A percentile compares a stretch with the other conserved stretches of the same genome.
These are phyloP conservation scores for Sapajus apella DNA, from an alignment of 2,113 vertebrate genomes.

Conservation along the genomic window DNA sequence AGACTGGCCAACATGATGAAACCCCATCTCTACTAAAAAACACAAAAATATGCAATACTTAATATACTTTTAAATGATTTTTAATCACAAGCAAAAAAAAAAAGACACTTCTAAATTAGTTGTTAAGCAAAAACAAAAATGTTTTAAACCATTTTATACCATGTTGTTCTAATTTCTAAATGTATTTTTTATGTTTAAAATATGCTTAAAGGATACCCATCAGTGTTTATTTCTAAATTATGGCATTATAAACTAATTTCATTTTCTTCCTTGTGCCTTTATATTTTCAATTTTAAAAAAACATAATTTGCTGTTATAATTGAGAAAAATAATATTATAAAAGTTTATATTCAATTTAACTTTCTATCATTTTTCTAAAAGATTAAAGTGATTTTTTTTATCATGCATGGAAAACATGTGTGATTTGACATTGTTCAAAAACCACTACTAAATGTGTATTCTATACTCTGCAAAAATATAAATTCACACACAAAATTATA, in stretches of 20 bases:
- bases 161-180: background rate
- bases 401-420: background rate
- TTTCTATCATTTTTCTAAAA: slow-evolving; percentile 16
- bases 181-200: slow-evolving; percentile 7
- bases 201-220: background rate
- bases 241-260: background rate
- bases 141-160: background rate
- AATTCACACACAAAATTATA: background rate
- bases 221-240: background rate
- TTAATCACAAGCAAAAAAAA: background rate
- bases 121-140: background rate
- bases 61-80: slow-evolving; percentile 36
- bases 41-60: background rate
- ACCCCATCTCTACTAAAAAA: no score
- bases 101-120: background rate
- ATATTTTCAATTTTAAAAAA: background rate
- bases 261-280: background rate
- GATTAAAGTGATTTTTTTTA: background rate
- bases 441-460: background rate
- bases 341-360: background rate
- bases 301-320: background rate
- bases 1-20: no score
- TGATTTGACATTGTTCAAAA: background rate
- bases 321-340: background rate
- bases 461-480: background rate